Conservation (phyloP, 2,888 invertebrate genomes). For the Isotomurus palustris region DNA sequence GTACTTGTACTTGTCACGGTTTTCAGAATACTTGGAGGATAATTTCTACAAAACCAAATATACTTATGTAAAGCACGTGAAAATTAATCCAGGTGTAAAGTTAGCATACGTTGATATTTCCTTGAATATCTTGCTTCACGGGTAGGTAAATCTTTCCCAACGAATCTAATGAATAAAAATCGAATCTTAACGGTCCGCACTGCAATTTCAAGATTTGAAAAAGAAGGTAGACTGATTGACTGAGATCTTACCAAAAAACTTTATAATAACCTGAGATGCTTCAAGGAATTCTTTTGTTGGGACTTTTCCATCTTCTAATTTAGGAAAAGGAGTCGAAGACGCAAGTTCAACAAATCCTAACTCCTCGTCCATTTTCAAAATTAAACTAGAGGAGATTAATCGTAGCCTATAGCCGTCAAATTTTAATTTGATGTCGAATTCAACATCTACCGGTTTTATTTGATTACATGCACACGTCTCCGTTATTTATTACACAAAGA, state of each 20-base stretch:
- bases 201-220: not conserved
- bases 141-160: slow-evolving; percentile 5
- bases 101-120: not conserved
- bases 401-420: no score
- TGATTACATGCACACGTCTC: no score
- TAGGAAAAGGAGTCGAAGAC: no score
- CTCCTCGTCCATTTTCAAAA: no score
- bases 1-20: not conserved
- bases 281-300: slow-evolving; percentile 4
- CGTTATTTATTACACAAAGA: no score
- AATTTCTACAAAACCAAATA: slow-evolving; percentile 1
- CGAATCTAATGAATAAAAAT: not conserved
- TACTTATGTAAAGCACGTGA: not conserved
- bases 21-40: not conserved
- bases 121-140: slow-evolving; percentile 2
- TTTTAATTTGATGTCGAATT: no score
- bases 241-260: slow-evolving; percentile 6
- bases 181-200: not conserved
- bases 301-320: slow-evolving; percentile 4
- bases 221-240: not conserved
- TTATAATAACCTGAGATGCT: not conserved
- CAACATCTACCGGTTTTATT: no score
- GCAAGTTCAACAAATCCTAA: no score
- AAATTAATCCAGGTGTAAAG: not conserved
- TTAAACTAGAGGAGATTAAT: no score